These are phyloP conservation scores for Drosophila koepferae DNA, from an alignment of 2,888 invertebrate species.

Conservation along the genomic window DNA sequence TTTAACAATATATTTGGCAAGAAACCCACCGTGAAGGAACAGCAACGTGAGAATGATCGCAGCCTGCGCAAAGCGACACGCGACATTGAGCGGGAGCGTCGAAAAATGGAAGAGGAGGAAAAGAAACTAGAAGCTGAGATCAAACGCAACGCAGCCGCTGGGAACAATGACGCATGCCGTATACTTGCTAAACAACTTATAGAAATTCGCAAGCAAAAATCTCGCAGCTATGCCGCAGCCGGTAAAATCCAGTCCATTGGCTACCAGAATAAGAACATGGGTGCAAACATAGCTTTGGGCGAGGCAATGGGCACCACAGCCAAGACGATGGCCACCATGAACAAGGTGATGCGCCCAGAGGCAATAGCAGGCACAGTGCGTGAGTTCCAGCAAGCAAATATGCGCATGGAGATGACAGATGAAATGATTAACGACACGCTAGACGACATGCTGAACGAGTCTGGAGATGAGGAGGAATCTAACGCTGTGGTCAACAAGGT, in stretches of 20 bases:
- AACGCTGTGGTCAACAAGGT: constrained; percentile 95
- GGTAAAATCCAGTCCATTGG: constrained; percentile 93
- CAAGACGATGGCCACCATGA: constrained; percentile 95
- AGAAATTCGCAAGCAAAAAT: constrained; percentile 94
- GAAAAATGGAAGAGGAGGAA: constrained; percentile 93
- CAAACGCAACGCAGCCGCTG: constrained; percentile 94
- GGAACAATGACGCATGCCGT: constrained; percentile 93
- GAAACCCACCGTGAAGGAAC: constrained; percentile 90
- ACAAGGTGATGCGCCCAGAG: constrained; percentile 94
- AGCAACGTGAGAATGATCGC: constrained; percentile 93
- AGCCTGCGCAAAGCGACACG: constrained; percentile 92
- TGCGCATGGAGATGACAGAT: constrained; percentile 97
- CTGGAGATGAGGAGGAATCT: constrained; percentile 95
- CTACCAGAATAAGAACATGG: constrained; percentile 95
- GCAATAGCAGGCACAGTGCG: constrained; percentile 93
- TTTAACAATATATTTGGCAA: constrained; percentile 87
- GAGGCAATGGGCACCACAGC: constrained; percentile 95
- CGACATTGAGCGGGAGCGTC: constrained; percentile 93
- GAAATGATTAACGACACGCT: constrained; percentile 97
- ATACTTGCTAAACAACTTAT: constrained; percentile 95
- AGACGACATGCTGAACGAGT: constrained; percentile 94
- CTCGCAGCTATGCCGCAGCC: constrained; percentile 91
- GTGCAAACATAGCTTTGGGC: constrained; percentile 94
- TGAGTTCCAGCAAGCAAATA: constrained; percentile 93
- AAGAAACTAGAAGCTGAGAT: constrained; percentile 96